Evolutionary conservation across 1,140 invertebrate species (phyloP), one percentile per base, ranked within the genome.

Genomic region (Drosophila ercepeae): DNA sequence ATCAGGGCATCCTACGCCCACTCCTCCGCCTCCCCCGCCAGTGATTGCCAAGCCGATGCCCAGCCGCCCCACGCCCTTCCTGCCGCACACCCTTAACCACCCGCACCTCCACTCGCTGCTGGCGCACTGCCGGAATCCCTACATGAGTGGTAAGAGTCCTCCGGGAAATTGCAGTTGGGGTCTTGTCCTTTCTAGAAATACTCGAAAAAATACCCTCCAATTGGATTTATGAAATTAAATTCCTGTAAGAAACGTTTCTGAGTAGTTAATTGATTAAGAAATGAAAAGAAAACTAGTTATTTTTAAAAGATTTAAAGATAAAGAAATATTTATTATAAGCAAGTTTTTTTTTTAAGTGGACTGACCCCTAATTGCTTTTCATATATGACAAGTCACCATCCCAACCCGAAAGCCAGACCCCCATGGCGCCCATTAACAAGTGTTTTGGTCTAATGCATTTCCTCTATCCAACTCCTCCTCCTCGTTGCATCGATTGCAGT

Each of bases 41-140:
- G 88, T 89, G 45, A 93, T 93, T 83, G 93, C 93, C 27, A 93
- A 93, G 81, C 93, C 93, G 34, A 92, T 93, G 84, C 92, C 93
- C 11, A 93, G 93, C 72, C 78, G 93, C 57, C 92, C 92, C 13
- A 88, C 90, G 49, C 92, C 93, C 88, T 92, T 93, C 91, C 89
- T 91, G 65, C 90, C 92, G 73, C 86, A 93, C 90, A 70, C 92
- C 83, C 81, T 91, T 61, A 78, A 91, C 91, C 75, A 91, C 92
- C 84, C 92, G 63, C 91, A 91, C 86, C 76, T 91, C 55, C 91
- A 91, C 79, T 91, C 91, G 36, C 48, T 91, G 68, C 67, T 91
- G 75, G 92, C 92, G 16, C 93, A 93, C 63, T 93, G 92, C 73
- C 89, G 93, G 65, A 92, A 93, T 86, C 92, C 93, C 72, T 93